Percentiles rank a stretch among this genome's conserved stretches.
Conservation (phyloP, 2,888 invertebrate genomes). For the Philhelius pedissequus region DNA sequence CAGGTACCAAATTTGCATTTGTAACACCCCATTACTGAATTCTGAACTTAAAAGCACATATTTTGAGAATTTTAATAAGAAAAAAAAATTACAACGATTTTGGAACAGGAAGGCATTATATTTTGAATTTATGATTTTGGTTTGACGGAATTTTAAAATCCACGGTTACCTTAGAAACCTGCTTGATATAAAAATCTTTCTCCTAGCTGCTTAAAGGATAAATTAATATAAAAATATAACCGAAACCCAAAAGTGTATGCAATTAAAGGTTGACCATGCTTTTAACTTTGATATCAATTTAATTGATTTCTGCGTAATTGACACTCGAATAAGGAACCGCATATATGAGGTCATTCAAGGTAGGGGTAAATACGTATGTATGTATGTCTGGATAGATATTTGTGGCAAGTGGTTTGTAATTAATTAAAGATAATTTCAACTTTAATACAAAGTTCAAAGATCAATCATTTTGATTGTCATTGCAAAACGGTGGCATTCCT, state of each 20-base stretch:
- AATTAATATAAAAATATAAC: background rate
- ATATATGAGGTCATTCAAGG: constrained; percentile 34
- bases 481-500: background rate
- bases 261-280: background rate
- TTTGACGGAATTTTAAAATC: too few species aligned
- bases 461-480: constrained; percentile 43
- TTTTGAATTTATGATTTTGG: too few species aligned
- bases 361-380: background rate
- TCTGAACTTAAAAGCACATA: too few species aligned
- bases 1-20: too few species aligned
- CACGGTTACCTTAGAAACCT: too few species aligned
- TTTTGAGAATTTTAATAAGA: too few species aligned
- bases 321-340: constrained; percentile 38
- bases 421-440: constrained; percentile 38
- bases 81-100: too few species aligned
- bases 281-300: background rate
- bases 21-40: too few species aligned
- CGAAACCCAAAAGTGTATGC: background rate
- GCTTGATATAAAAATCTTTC: too few species aligned
- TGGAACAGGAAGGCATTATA: too few species aligned
- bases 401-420: constrained; percentile 49
- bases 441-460: background rate
- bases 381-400: background rate
- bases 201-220: too few species aligned
- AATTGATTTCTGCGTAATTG: constrained; percentile 48